phyloP scores from a whole-genome alignment of 2,888 invertebrate genomes.

The Lasioglossum lativentre region DNA sequence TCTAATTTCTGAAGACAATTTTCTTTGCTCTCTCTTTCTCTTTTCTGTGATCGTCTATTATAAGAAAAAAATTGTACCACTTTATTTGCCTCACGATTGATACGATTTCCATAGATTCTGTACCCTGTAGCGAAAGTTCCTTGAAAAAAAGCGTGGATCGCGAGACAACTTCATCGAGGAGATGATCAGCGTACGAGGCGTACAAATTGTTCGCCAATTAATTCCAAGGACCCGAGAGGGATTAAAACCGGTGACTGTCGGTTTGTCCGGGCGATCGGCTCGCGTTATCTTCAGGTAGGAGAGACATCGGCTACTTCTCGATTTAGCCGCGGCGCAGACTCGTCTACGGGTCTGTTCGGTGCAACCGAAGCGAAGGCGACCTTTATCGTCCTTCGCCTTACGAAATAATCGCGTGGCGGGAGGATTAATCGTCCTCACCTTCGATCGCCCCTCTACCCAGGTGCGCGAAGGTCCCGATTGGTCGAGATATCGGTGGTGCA shows the following conservation, averaged over 20 bases:
- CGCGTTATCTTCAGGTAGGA: conserved; percentile 13
- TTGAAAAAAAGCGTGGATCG: background rate
- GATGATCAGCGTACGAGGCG: background rate
- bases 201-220: background rate
- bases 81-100: no score
- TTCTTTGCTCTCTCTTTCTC: no score
- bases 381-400: conserved; percentile 75
- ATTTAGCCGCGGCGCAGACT: conserved; percentile 17
- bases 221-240: conserved; percentile 8
- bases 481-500: conserved; percentile 30
- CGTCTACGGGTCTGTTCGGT: conserved; percentile 8
- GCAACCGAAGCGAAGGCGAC: conserved; percentile 57
- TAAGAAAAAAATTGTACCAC: no score
- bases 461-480: conserved; percentile 39
- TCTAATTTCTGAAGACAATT: no score
- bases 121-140: background rate
- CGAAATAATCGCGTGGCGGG: conserved; percentile 70
- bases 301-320: background rate
- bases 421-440: conserved; percentile 70
- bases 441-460: conserved; percentile 49
- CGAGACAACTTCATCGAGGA: background rate
- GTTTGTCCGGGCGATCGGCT: background rate
- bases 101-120: no score
- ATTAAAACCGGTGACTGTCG: background rate
- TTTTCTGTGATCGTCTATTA: no score